These are phyloP conservation scores for Mormyrops attenuatus DNA, from an alignment of 2,797 vertebrate genomes.

Conservation along the genomic window DNA sequence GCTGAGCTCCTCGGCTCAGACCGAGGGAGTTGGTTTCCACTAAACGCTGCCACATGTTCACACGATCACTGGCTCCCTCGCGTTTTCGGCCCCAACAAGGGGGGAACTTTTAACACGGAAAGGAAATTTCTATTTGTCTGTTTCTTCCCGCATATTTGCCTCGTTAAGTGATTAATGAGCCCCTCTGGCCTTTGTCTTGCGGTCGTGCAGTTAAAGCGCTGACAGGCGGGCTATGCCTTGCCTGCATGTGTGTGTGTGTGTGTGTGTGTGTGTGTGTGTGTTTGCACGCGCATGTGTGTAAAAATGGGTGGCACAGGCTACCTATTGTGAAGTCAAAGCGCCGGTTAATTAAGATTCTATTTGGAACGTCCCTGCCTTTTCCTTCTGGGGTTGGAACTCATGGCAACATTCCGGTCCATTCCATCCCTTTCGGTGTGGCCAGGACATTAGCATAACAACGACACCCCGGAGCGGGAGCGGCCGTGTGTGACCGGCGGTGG, in stretches of 20 bases:
- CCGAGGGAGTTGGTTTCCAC: background rate
- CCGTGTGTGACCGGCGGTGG: slow-evolving; percentile 55
- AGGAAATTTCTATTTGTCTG: slow-evolving; percentile 21
- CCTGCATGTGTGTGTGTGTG: background rate
- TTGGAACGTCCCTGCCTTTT: slow-evolving; percentile 46
- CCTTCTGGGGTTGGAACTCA: slow-evolving; percentile 58
- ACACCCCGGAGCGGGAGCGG: slow-evolving; percentile 60
- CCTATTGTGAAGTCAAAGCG: slow-evolving; percentile 52
- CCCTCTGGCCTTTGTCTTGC: background rate
- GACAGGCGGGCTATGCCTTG: background rate
- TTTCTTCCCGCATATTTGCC: slow-evolving; percentile 2
- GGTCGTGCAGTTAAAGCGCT: background rate
- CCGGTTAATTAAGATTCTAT: slow-evolving; percentile 62
- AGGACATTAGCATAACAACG: slow-evolving; percentile 80
- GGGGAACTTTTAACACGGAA: slow-evolving; percentile 6
- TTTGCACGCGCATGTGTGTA: slow-evolving; percentile 19
- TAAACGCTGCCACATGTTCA: slow-evolving; percentile 27
- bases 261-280: slow-evolving; percentile 13
- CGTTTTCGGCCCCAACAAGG: background rate
- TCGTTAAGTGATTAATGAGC: slow-evolving; percentile 16
- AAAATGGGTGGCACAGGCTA: slow-evolving; percentile 27
- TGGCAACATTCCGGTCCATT: slow-evolving; percentile 58
- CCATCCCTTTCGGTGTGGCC: slow-evolving; percentile 48
- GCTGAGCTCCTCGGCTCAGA: slow-evolving; percentile 17
- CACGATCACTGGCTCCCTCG: slow-evolving; percentile 14